These are phyloP conservation scores for Epizoanthus illoricatus DNA, from an alignment of 92 coral and sea anemone species.

Conservation along the genomic window DNA sequence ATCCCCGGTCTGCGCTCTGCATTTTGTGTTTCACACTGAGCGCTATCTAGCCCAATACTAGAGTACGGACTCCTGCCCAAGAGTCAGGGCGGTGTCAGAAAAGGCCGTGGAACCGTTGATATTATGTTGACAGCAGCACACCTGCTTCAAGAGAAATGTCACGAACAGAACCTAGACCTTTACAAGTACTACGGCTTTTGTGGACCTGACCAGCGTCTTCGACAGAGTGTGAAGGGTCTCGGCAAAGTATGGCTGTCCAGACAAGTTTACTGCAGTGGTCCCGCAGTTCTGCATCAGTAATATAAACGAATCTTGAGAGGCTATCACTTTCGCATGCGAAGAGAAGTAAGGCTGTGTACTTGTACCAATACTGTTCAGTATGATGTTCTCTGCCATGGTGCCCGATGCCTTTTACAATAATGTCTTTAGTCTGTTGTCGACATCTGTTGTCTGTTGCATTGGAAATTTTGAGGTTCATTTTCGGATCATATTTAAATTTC, in stretches of 20 bases:
- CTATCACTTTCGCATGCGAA: neutral
- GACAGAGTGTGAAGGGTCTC: neutral
- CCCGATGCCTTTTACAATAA: neutral
- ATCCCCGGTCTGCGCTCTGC: too few species aligned
- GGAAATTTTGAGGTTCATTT: too few species aligned
- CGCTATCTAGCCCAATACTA: too few species aligned
- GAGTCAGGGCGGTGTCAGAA: slow-evolving; percentile 39
- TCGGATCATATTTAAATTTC: too few species aligned
- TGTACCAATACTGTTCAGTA: slow-evolving; percentile 5
- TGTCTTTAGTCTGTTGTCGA: neutral
- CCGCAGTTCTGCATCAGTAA: neutral
- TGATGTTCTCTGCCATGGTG: slow-evolving; percentile 6
- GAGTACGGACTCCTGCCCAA: slow-evolving; percentile 37
- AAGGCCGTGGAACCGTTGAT: slow-evolving; percentile 47
- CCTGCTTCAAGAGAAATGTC: slow-evolving; percentile 35
- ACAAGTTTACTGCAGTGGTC: neutral
- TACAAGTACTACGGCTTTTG: slow-evolving; percentile 24
- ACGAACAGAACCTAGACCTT: slow-evolving; percentile 3
- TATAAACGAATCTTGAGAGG: neutral
- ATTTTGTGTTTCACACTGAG: too few species aligned
- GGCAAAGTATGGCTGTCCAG: neutral
- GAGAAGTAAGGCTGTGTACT: neutral
- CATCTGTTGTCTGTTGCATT: neutral
- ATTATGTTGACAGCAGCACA: slow-evolving; percentile 33
- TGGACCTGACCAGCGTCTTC: slow-evolving; percentile 42